phyloP scores from a whole-genome alignment of 2,888 invertebrate genomes.

The Bombylius discolor region DNA sequence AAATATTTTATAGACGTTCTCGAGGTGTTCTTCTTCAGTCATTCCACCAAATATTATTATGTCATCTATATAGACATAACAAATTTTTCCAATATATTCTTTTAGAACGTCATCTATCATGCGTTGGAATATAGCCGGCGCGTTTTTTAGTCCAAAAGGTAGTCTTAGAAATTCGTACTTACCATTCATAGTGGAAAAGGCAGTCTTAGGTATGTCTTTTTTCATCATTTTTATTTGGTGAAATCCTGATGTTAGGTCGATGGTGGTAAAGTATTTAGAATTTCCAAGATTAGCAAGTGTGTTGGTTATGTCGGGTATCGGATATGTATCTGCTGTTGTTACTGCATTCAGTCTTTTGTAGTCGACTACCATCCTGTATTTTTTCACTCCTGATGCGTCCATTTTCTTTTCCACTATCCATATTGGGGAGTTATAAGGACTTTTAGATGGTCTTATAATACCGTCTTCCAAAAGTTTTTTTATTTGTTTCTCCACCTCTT shows the following conservation, averaged over 20 bases:
- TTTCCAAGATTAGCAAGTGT: conserved; percentile 6
- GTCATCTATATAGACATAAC: conserved; percentile 15
- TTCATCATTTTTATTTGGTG: conserved; percentile 10
- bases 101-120: conserved; percentile 6
- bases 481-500: conserved; percentile 3
- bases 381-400: conserved; percentile 12
- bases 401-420: conserved; percentile 18
- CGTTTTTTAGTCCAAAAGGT: conserved; percentile 9
- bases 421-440: conserved; percentile 15
- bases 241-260: conserved; percentile 10
- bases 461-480: not conserved
- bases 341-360: conserved; percentile 5
- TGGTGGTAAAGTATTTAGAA: conserved; percentile 3
- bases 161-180: conserved; percentile 11
- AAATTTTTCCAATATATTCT: conserved; percentile 10
- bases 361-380: conserved; percentile 2
- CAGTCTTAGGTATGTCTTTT: conserved; percentile 7
- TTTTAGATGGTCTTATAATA: conserved; percentile 8
- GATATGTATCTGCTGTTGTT: conserved; percentile 2
- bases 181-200: conserved; percentile 12
- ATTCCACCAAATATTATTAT: conserved; percentile 14
- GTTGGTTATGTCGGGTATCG: conserved; percentile 1
- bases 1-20: conserved; percentile 9
- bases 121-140: conserved; percentile 10
- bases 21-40: conserved; percentile 5